Evolutionary conservation across 2,888 invertebrate genomes (phyloP).

Genomic region (Agrotis exclamationis): DNA sequence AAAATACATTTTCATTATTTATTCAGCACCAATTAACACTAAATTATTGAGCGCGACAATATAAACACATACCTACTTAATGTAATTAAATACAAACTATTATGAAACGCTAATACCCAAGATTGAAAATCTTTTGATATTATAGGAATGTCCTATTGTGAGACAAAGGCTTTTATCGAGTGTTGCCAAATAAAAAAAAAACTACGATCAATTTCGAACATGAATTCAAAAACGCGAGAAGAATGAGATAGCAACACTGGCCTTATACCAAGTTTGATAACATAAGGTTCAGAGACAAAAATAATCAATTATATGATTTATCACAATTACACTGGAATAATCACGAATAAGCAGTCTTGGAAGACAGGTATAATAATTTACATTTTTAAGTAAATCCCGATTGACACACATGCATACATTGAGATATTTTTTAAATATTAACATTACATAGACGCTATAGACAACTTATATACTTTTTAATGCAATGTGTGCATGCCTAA

Average conservation of each 20-base stretch:
- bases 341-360: conserved; percentile 65
- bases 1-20: conserved; percentile 69
- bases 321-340: conserved; percentile 68
- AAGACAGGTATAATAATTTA: conserved; percentile 59
- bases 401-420: conserved; percentile 35
- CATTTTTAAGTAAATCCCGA: conserved; percentile 38
- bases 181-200: conserved; percentile 43
- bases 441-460: conserved; percentile 16
- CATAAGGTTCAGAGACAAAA: conserved; percentile 30
- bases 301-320: conserved; percentile 43
- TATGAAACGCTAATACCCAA: conserved; percentile 62
- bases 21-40: conserved; percentile 76
- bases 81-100: conserved; percentile 52
- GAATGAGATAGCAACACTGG: conserved; percentile 50
- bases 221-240: conserved; percentile 14
- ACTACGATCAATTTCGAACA: conserved; percentile 8
- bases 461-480: conserved; percentile 18
- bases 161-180: conserved; percentile 46
- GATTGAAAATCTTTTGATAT: conserved; percentile 58
- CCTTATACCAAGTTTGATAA: conserved; percentile 43
- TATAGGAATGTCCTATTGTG: conserved; percentile 66
- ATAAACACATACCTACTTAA: conserved; percentile 66
- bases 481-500: conserved; percentile 27
- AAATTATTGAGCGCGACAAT: conserved; percentile 73
- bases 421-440: conserved; percentile 26